phyloP scores from a whole-genome alignment of 2,888 invertebrate genomes.

The Koerneria pararmatus region DNA sequence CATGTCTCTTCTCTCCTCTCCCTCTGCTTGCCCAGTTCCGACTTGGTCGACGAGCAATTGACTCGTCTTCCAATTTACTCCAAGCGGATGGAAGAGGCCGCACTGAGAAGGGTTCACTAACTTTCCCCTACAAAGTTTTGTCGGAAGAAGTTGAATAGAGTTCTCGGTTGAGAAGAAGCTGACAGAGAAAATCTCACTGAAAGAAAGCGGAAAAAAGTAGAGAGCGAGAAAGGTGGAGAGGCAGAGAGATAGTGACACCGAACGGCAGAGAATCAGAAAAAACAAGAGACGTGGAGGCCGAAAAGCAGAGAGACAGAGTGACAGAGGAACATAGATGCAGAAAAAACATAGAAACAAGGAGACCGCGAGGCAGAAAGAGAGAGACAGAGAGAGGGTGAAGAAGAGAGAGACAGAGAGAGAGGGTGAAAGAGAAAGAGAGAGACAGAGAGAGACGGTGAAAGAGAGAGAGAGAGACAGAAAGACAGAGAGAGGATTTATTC shows the following conservation, averaged over 20 bases:
- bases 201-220: conserved; percentile 6
- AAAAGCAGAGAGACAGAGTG: background rate
- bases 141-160: no score
- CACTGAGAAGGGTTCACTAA: no score
- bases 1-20: no score
- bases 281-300: background rate
- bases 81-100: no score
- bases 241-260: conserved; percentile 16
- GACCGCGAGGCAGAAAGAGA: background rate
- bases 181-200: no score
- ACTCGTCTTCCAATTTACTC: no score
- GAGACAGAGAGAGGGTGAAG: conserved; percentile 1
- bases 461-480: background rate
- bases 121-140: no score
- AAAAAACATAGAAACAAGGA: conserved; percentile 5
- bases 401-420: background rate
- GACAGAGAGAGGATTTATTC: no score
- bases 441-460: background rate
- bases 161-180: no score
- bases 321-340: background rate
- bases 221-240: background rate
- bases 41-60: no score
- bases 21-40: no score
- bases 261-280: background rate
- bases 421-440: background rate